These are phyloP conservation scores for Osmerus mordax DNA, from an alignment of 2,113 vertebrate species.

Conservation along the genomic window DNA sequence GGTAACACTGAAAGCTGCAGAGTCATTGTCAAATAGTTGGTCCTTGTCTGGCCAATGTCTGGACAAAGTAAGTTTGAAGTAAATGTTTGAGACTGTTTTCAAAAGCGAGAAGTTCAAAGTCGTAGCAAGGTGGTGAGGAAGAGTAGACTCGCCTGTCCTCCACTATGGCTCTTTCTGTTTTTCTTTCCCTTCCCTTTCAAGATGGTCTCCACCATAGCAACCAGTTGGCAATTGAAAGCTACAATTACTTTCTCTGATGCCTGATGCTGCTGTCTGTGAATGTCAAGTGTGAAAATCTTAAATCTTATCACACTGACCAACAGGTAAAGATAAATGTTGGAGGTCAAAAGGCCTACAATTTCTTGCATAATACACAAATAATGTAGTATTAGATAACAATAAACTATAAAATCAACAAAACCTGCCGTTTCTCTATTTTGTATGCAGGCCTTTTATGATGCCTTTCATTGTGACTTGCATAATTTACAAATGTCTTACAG, in stretches of 20 bases:
- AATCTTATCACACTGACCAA: not conserved
- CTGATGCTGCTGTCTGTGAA: not conserved
- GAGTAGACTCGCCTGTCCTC: not conserved
- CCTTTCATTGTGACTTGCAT: too few relatives aligned
- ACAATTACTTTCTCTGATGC: not conserved
- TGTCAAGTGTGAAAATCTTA: not conserved
- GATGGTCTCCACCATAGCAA: constrained; percentile 1
- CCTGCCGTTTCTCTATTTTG: too few relatives aligned
- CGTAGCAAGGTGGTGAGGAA: not conserved
- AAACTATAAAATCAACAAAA: too few relatives aligned
- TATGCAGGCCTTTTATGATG: too few relatives aligned
- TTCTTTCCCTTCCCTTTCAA: constrained; percentile 4
- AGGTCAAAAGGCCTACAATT: not conserved
- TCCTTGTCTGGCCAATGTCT: constrained; percentile 37
- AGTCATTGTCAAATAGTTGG: constrained; percentile 60
- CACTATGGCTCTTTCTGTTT: constrained; percentile 1
- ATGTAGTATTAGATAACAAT: too few relatives aligned
- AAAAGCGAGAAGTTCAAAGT: not conserved
- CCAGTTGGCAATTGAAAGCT: not conserved
- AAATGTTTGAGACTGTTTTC: constrained; percentile 13
- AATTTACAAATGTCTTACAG: not conserved
- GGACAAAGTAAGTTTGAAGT: constrained; percentile 16
- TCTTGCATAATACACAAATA: too few relatives aligned
- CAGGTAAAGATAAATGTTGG: not conserved
- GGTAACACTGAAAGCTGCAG: constrained; percentile 28